phyloP scores from a whole-genome alignment of 2,797 vertebrate genomes.

The Prunella strophiata region DNA sequence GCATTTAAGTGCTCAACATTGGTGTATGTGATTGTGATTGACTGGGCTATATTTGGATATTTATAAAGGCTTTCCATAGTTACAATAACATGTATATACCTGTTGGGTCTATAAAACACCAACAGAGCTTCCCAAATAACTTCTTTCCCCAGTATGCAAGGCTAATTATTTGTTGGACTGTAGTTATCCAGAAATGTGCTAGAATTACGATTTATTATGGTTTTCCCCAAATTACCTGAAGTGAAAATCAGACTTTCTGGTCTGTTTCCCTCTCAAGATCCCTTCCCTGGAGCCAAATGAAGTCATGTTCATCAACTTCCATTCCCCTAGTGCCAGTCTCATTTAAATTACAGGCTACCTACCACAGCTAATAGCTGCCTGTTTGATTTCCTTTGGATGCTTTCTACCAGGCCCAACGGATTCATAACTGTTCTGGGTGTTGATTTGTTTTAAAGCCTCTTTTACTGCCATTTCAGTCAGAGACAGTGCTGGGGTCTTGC shows the following conservation, averaged over 20 bases:
- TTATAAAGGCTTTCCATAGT: background rate
- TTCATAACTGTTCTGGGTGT: background rate
- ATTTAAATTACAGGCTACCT: background rate
- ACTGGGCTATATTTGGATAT: background rate
- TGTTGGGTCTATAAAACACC: background rate
- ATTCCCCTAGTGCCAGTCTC: background rate
- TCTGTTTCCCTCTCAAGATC: background rate
- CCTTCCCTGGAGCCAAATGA: background rate
- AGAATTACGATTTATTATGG: background rate
- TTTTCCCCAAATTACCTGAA: background rate
- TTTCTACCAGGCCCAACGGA: background rate
- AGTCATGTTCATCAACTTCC: background rate
- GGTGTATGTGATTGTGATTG: background rate
- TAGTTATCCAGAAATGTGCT: background rate
- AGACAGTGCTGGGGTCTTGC: background rate
- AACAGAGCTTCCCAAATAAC: background rate
- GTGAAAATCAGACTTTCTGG: background rate
- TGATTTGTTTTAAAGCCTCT: slow-evolving; percentile 11
- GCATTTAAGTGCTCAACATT: background rate
- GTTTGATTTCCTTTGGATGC: background rate
- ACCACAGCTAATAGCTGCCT: background rate
- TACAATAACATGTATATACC: background rate
- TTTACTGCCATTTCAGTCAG: background rate
- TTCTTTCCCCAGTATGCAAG: background rate
- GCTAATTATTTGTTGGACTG: background rate